phyloP scores from a whole-genome alignment of 2,113 vertebrate genomes.

The Formicarius rufipectus region DNA sequence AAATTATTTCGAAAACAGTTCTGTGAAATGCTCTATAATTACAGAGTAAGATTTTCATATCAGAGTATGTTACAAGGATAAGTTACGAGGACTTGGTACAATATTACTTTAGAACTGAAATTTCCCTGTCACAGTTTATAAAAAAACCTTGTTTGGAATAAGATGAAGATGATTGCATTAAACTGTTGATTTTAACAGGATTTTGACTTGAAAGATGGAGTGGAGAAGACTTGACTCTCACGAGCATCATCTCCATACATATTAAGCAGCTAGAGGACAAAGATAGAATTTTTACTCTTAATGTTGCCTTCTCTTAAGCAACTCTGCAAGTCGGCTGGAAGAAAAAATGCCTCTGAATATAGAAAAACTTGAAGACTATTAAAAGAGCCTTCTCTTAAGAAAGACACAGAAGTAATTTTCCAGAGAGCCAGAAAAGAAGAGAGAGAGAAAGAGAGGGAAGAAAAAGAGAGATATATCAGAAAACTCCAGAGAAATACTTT shows the following conservation, averaged over 20 bases:
- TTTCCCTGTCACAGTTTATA: background rate
- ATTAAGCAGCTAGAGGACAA: constrained; percentile 11
- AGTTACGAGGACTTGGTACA: background rate
- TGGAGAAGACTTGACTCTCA: background rate
- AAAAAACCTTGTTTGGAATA: background rate
- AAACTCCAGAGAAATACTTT: background rate
- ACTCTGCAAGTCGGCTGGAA: background rate
- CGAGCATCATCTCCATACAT: background rate
- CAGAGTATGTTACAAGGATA: background rate
- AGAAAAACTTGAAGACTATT: background rate
- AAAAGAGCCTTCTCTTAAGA: constrained; percentile 2
- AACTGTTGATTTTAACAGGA: background rate
- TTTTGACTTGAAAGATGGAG: background rate
- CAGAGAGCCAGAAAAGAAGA: background rate
- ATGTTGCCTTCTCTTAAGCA: background rate
- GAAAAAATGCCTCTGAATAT: constrained; percentile 30
- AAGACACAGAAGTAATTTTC: constrained; percentile 19
- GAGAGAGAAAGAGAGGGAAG: background rate
- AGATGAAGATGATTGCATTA: background rate
- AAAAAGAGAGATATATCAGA: background rate
- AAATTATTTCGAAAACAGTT: background rate
- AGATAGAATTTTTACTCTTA: background rate
- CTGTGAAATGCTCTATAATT: background rate
- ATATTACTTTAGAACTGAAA: background rate
- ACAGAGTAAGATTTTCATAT: background rate